These are phyloP conservation scores for Monoplex corrugatus DNA, from an alignment of 2,888 invertebrate species.

Conservation along the genomic window DNA sequence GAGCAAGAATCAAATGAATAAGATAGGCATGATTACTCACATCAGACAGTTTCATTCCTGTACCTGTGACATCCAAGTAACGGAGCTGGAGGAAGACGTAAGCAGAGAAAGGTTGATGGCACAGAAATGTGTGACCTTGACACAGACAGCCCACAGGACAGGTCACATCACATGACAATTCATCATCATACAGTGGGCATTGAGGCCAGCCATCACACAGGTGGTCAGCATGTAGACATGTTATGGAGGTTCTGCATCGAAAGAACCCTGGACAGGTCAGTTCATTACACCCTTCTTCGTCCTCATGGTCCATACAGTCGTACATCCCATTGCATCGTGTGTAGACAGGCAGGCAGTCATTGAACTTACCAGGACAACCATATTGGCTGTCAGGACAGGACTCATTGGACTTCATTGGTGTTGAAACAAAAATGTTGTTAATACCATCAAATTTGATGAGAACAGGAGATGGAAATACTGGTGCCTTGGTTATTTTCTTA, in stretches of 20 bases:
- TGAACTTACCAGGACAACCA: too few species aligned
- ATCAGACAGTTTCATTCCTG: neutral
- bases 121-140: neutral
- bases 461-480: too few species aligned
- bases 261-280: too few species aligned
- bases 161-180: neutral
- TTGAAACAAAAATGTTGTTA: too few species aligned
- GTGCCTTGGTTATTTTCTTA: too few species aligned
- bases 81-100: neutral
- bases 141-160: neutral
- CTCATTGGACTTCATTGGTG: too few species aligned
- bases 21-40: neutral
- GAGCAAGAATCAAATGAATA: neutral
- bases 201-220: neutral
- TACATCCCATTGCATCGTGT: too few species aligned
- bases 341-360: too few species aligned
- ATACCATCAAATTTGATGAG: too few species aligned
- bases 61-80: constrained; percentile 15
- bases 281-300: too few species aligned
- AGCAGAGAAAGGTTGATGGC: neutral
- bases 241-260: neutral
- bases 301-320: too few species aligned
- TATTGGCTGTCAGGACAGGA: too few species aligned
- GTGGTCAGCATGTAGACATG: neutral
- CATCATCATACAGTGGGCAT: neutral